These are phyloP conservation scores for Drosophila ochracea DNA, from an alignment of 2,888 invertebrate genomes.

Conservation along the genomic window DNA sequence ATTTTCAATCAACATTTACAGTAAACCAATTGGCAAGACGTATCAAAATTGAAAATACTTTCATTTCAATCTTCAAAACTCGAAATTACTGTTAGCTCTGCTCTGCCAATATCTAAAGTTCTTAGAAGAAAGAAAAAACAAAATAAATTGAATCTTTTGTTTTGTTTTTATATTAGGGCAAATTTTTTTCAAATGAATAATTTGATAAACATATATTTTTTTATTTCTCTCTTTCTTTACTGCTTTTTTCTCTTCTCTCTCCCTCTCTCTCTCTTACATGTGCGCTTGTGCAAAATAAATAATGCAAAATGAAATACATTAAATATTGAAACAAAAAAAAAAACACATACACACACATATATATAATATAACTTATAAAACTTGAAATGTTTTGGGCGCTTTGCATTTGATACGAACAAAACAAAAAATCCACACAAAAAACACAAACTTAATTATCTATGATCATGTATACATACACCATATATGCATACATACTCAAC, in stretches of 20 bases:
- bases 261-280: slow-evolving; percentile 65
- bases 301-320: slow-evolving; percentile 36
- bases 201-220: slow-evolving; percentile 49
- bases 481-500: slow-evolving; percentile 25
- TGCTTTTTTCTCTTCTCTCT: slow-evolving; percentile 60
- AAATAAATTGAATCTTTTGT: not conserved
- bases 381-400: slow-evolving; percentile 45
- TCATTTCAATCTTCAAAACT: slow-evolving; percentile 7
- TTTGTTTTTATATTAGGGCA: slow-evolving; percentile 10
- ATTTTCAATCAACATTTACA: not conserved
- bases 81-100: slow-evolving; percentile 5
- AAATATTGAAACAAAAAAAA: slow-evolving; percentile 17
- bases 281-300: slow-evolving; percentile 71
- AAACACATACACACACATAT: slow-evolving; percentile 27
- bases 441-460: slow-evolving; percentile 26
- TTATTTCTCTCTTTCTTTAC: slow-evolving; percentile 61
- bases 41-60: slow-evolving; percentile 4
- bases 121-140: not conserved
- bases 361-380: slow-evolving; percentile 16
- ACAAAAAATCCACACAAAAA: slow-evolving; percentile 17
- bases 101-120: slow-evolving; percentile 37
- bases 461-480: slow-evolving; percentile 44
- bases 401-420: slow-evolving; percentile 38
- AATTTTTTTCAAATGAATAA: slow-evolving; percentile 26
- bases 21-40: slow-evolving; percentile 26